Base-by-base conservation (phyloP, 1,140 invertebrate species). In the Zelostemma sp. region DNA sequence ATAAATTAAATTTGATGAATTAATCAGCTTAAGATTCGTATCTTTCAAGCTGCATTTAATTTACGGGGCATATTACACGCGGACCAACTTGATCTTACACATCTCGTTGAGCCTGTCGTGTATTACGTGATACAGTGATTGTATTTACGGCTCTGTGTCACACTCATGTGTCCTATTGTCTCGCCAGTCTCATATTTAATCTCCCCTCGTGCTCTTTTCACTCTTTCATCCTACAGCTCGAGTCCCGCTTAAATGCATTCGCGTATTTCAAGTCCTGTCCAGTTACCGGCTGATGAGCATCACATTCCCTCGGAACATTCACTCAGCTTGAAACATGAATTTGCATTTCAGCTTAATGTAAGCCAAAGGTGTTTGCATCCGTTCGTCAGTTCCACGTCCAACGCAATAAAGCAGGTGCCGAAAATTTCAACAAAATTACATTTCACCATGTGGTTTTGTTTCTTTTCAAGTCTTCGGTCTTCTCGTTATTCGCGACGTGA, bases 111-210 rank as follows among this genome's bases (percentile, higher is more conserved):
- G 65, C 33, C 51, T 47, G 47, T 15, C 41, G 41, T 15, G 41
- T 43, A 16, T 43, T 43, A 43, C 41, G 41, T 16, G 6, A 16
- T 17, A 15, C 41, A 6, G 41, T 9, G 41, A 43, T 15, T 43
- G 41, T 43, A 17, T 43, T 43, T 43, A 16, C 41, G 41, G 14
- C 1, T n/a, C n/a, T 17, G 41, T 16, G 14, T 2, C 9, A 17
- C 25, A 46, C 45, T 67, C 65, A 38, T 15, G 54, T 59, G 70
- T 75, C 73, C 56, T 45, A 76, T 76, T 76, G 74, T 76, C 63
- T 67, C 38, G 47, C 35, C 35, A 21, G 17, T 12, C 14, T 61
- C 38, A 28, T 67, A 72, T 71, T 76, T 71, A 75, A 76, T 75
- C 73, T 75, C 73, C 33, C 25, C 63, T 45, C 46, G 38, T 9